These are phyloP conservation scores for Drosophila kanapiae DNA, from an alignment of 1,140 invertebrate genomes.

Conservation along the genomic window DNA sequence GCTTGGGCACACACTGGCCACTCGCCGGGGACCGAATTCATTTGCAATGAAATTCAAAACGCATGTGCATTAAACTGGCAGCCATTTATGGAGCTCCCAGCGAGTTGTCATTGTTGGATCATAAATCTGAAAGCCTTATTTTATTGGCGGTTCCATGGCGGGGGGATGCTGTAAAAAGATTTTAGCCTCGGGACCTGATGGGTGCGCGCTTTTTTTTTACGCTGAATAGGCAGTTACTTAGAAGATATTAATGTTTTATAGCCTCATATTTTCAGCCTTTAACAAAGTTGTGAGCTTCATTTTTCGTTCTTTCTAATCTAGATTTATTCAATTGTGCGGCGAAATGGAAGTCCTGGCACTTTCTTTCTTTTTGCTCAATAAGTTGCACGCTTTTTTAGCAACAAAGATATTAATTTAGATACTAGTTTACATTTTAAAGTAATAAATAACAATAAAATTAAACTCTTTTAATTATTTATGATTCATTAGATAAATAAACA, in stretches of 20 bases:
- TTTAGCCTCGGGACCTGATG: background rate
- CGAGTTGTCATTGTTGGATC: slow-evolving; percentile 10
- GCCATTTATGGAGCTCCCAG: slow-evolving; percentile 32
- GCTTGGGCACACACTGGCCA: slow-evolving; percentile 30
- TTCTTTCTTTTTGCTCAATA: too few species aligned
- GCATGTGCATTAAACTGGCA: slow-evolving; percentile 62
- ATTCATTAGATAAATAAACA: too few species aligned
- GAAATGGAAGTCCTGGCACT: background rate
- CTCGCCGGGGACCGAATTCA: slow-evolving; percentile 29
- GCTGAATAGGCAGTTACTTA: slow-evolving; percentile 19
- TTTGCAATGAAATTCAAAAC: slow-evolving; percentile 75
- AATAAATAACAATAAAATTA: too few species aligned
- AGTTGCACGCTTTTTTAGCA: background rate
- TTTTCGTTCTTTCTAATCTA: background rate
- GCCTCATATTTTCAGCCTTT: slow-evolving; percentile 10
- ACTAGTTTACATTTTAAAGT: too few species aligned
- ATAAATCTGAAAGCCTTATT: slow-evolving; percentile 17
- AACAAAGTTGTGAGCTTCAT: background rate
- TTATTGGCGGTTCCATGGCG: background rate
- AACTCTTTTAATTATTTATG: too few species aligned
- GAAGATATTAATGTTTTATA: slow-evolving; percentile 12
- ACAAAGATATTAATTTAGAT: background rate
- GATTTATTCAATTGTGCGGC: background rate
- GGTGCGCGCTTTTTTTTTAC: background rate
- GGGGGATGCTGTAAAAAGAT: slow-evolving; percentile 13